Evolutionary conservation across 2,888 invertebrate genomes (phyloP).

Genomic region (Chironomus tentans): DNA sequence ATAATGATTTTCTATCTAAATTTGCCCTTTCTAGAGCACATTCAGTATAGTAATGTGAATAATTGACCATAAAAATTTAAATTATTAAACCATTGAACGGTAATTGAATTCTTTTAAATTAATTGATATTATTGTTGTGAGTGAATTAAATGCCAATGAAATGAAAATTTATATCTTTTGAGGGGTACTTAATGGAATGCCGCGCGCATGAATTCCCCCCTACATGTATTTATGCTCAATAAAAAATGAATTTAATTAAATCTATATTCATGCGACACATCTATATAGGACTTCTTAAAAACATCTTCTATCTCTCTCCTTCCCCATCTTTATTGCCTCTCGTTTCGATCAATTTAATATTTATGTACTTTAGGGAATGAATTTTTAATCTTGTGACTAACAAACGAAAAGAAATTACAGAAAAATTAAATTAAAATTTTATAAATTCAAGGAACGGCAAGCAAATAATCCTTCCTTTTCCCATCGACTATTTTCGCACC

Average conservation of each 20-base stretch:
- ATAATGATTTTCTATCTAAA: too few relatives aligned
- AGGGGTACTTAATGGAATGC: not conserved
- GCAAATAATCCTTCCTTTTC: not conserved
- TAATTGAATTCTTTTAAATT: constrained; percentile 21
- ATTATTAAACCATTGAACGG: constrained; percentile 8
- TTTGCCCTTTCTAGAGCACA: too few relatives aligned
- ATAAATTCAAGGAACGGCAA: not conserved
- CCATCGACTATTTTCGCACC: not conserved
- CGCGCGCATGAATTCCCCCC: not conserved
- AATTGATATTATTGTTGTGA: constrained; percentile 22
- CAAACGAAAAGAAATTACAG: not conserved
- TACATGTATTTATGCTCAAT: not conserved
- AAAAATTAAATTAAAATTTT: not conserved
- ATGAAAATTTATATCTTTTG: constrained; percentile 10
- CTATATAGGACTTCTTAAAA: not conserved
- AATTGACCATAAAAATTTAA: constrained; percentile 26
- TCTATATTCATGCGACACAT: not conserved
- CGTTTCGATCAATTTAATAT: not conserved
- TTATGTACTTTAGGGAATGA: not conserved
- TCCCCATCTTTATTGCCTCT: not conserved
- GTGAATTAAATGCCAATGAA: constrained; percentile 27
- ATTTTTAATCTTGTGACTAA: not conserved
- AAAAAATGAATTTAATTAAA: constrained; percentile 21
- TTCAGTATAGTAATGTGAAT: not conserved
- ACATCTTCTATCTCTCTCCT: not conserved